Base-by-base conservation (phyloP, 2,113 vertebrate species). In the Odobenus rosmarus region DNA sequence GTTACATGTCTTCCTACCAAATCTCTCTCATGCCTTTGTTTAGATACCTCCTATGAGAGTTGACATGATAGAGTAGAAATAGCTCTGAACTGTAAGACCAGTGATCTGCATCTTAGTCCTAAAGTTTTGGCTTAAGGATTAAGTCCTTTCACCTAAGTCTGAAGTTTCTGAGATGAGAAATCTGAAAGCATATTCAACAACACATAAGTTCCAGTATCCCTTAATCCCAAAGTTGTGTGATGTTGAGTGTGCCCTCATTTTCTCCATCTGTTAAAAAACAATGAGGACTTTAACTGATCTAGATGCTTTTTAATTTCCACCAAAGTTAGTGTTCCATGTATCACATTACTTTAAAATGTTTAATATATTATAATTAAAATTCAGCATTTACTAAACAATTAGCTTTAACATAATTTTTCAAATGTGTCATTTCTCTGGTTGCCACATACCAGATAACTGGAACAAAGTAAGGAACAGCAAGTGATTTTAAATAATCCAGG, bases 231-330 rank as follows among this genome's bases (percentile, higher is more conserved):
- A 26, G 0, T 57, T 49, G 1, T 46, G 28, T 85, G 49, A 53
- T 51, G 2, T 12, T 72, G 33, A 26, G 7, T 46, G 36, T 80
- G 18, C 31, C 90, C 39, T 74, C 31, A 89, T 74, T 80, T 61
- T 93, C 76, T 87, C 87, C 21, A 93, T 83, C 76, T 94, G n/a
- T 51, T 64, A 74, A 36, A 95, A 95, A 87, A 46, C 5, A 71
- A 7, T 62, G 55, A 5, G 31, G 7, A 92, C 79, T 62, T 74
- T 72, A 93, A 49, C 67, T 85, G 23, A 92, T 64, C 24, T 69
- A 36, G 2, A 14, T 46, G 26, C 3, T 42, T 59, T 88, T 91
- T 72, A 39, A n/a, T 85, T 81, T 95, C 19, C 3, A 90, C 16
- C 39, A 87, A 93, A 92, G 39, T 28, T 87, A 89, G 28, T 92